Evolutionary conservation across 1,140 invertebrate species (phyloP).

Genomic region (Platorchestia sp.): DNA sequence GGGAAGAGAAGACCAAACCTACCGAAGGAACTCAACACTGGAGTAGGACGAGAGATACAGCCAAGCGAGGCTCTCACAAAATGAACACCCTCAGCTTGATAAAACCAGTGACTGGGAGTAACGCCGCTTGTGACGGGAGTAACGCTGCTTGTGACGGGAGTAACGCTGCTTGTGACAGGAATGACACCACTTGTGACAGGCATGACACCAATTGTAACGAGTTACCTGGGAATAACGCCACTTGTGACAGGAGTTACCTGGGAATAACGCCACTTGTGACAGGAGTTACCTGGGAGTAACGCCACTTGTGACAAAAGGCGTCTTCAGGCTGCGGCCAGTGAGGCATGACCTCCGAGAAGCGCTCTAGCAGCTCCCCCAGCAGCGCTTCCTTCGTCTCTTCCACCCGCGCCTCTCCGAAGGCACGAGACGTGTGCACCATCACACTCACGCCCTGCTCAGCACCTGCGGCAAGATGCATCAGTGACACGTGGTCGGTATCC

Average conservation of each 20-base stretch:
- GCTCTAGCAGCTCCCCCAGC: slow-evolving; percentile 22
- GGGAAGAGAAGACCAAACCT: too few relatives aligned
- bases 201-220: neutral
- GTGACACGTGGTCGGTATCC: too few relatives aligned
- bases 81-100: too few relatives aligned
- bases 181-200: too few relatives aligned
- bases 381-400: slow-evolving; percentile 35
- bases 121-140: too few relatives aligned
- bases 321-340: neutral
- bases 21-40: too few relatives aligned
- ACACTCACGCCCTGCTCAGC: neutral
- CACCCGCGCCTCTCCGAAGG: neutral
- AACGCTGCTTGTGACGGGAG: too few relatives aligned
- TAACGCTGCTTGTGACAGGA: too few relatives aligned
- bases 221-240: neutral
- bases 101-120: too few relatives aligned
- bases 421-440: slow-evolving; percentile 8
- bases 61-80: too few relatives aligned
- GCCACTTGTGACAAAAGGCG: slow-evolving; percentile 48
- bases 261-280: neutral
- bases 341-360: neutral
- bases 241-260: neutral
- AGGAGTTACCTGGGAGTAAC: slow-evolving; percentile 17
- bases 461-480: neutral
- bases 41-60: too few relatives aligned